phyloP scores from a whole-genome alignment of 2,888 invertebrate species.

The Cotesia congregata region DNA sequence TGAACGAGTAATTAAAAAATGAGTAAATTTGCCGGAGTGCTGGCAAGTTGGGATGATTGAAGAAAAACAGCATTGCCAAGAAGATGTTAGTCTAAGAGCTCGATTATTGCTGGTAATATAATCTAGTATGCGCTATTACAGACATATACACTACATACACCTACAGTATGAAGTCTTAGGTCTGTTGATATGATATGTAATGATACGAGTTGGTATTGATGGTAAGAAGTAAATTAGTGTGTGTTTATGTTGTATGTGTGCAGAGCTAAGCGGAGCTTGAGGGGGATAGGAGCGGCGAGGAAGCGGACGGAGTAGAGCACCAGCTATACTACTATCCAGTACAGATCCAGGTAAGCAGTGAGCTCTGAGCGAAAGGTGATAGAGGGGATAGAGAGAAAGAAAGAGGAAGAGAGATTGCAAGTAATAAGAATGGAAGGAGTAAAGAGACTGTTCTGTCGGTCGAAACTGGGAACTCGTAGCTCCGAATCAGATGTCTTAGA shows the following conservation, averaged over 20 bases:
- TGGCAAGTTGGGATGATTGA: not conserved
- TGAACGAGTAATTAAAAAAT: not conserved
- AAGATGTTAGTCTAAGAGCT: too few relatives aligned
- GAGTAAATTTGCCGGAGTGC: not conserved
- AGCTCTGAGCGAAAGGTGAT: not conserved
- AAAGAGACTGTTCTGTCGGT: constrained; percentile 18
- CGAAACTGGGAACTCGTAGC: constrained; percentile 38
- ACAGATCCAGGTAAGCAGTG: not conserved
- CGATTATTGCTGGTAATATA: too few relatives aligned
- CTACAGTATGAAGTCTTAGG: too few relatives aligned
- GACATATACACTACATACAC: too few relatives aligned
- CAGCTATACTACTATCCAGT: not conserved
- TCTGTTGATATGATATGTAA: too few relatives aligned
- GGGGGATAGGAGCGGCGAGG: constrained; percentile 30
- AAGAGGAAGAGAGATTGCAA: constrained; percentile 26
- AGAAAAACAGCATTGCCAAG: too few relatives aligned
- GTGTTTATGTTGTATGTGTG: not conserved
- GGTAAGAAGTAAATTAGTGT: not conserved
- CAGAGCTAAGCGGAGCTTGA: constrained; percentile 39
- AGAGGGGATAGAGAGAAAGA: constrained; percentile 29
- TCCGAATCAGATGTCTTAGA: constrained; percentile 20
- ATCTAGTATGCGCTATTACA: too few relatives aligned
- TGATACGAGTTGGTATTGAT: not conserved
- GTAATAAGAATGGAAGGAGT: constrained; percentile 19
- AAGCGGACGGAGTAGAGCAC: constrained; percentile 4